A percentile compares a stretch with the other conserved stretches of the same genome.
Evolutionary conservation across 1,140 invertebrate species (phyloP).

Genomic region (Oppia nitens): DNA sequence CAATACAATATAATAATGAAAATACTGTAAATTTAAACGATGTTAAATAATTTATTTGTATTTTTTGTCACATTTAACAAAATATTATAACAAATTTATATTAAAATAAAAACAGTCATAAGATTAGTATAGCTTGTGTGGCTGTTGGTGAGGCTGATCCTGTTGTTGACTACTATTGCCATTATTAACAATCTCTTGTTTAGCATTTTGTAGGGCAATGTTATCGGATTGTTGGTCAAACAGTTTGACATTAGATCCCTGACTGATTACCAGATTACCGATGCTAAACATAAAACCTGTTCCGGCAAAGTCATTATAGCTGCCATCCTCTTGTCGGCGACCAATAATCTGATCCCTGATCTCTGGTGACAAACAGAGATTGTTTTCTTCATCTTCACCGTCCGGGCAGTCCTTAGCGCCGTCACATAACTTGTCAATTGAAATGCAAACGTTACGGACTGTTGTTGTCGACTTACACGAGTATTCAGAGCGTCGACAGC

Average conservation of each 20-base stretch:
- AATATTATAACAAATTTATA: too few species aligned
- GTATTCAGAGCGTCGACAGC: not conserved
- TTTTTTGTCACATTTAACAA: too few species aligned
- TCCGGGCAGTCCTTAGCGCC: not conserved
- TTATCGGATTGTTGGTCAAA: conserved; percentile 12
- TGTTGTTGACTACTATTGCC: too few species aligned
- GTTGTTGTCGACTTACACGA: not conserved
- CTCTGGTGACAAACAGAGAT: not conserved
- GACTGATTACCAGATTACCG: not conserved
- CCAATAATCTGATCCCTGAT: not conserved
- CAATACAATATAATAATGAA: too few species aligned
- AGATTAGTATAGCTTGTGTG: too few species aligned
- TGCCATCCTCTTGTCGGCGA: not conserved
- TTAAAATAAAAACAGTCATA: too few species aligned
- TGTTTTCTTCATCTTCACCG: conserved; percentile 7
- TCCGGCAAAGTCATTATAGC: conserved; percentile 8
- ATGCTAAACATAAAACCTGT: conserved; percentile 11
- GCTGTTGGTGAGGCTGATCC: too few species aligned
- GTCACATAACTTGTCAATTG: not conserved
- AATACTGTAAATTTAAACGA: too few species aligned
- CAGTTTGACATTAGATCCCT: conserved; percentile 11
- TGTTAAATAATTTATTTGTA: too few species aligned
- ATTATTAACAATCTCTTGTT: too few species aligned
- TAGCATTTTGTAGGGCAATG: too few species aligned
- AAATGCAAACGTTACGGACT: too few species aligned